These are phyloP conservation scores for Drosophila leonis DNA, from an alignment of 2,888 invertebrate species.

Conservation along the genomic window DNA sequence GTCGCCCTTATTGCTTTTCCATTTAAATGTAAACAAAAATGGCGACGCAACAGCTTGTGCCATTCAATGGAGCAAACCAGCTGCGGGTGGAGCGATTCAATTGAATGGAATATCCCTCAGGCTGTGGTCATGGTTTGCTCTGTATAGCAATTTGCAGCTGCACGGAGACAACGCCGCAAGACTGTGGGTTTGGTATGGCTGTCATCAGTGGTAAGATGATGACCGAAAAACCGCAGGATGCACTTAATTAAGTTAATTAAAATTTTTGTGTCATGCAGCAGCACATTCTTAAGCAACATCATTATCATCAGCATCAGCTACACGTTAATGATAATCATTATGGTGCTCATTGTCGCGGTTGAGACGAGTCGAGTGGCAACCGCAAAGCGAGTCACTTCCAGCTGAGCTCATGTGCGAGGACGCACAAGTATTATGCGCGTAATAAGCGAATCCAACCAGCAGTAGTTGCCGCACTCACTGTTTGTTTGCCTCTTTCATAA, in stretches of 20 bases:
- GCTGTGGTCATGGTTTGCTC: conserved; percentile 1
- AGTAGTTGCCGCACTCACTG: conserved; percentile 17
- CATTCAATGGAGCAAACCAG: not conserved
- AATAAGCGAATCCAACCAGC: conserved; percentile 32
- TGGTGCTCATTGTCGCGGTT: conserved; percentile 31
- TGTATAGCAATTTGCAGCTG: conserved; percentile 15
- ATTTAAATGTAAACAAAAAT: conserved; percentile 30
- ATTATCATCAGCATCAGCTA: conserved; percentile 6
- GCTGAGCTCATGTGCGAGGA: conserved; percentile 56
- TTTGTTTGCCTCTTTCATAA: conserved; percentile 57
- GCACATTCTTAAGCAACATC: conserved; percentile 12
- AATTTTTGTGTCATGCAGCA: conserved; percentile 50
- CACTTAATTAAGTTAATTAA: conserved; percentile 80
- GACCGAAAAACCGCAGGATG: conserved; percentile 68
- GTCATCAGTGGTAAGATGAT: conserved; percentile 31
- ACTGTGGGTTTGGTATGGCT: conserved; percentile 23
- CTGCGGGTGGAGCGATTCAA: conserved; percentile 3
- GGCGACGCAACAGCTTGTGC: conserved; percentile 20
- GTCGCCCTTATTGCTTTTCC: conserved; percentile 27
- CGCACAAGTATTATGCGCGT: conserved; percentile 15
- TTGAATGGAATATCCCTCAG: conserved; percentile 14
- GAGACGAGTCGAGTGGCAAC: conserved; percentile 38
- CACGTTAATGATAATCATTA: conserved; percentile 17
- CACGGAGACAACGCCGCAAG: conserved; percentile 14
- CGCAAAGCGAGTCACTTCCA: conserved; percentile 73